Conservation (phyloP, 2,888 invertebrate species). For the Eristalis tenax region DNA sequence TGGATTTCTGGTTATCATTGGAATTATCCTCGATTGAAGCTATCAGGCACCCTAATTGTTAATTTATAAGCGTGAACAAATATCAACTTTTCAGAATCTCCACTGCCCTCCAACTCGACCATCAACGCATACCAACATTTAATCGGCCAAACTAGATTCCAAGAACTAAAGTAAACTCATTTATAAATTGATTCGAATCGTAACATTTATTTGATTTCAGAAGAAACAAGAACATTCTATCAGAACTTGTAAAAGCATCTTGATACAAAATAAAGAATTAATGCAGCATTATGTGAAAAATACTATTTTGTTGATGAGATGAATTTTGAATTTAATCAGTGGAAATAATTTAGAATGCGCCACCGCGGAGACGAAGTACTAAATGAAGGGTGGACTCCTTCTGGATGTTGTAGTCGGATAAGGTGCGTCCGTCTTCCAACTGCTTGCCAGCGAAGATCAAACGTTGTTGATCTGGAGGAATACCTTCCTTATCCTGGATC, state of each 20-base stretch:
- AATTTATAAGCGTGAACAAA: too few species aligned
- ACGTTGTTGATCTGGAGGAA: constrained; percentile 73
- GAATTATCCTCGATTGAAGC: too few species aligned
- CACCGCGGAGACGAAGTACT: constrained; percentile 71
- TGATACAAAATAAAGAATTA: constrained; percentile 55
- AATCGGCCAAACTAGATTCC: neutral
- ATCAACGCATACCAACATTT: too few species aligned
- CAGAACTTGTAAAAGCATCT: constrained; percentile 69
- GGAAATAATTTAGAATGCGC: constrained; percentile 61
- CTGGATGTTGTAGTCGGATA: constrained; percentile 74
- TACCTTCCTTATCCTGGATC: constrained; percentile 72
- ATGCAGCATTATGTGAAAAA: constrained; percentile 42
- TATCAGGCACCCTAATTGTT: too few species aligned
- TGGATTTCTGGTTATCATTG: too few species aligned
- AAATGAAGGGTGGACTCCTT: constrained; percentile 73
- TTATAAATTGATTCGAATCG: constrained; percentile 33
- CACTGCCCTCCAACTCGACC: too few species aligned
- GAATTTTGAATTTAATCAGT: constrained; percentile 41
- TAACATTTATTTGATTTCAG: constrained; percentile 66
- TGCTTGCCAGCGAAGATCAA: constrained; percentile 72
- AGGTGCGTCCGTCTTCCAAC: constrained; percentile 68
- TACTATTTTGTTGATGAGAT: constrained; percentile 34
- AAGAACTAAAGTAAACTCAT: neutral
- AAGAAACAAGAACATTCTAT: constrained; percentile 37
- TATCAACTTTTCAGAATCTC: too few species aligned